These are phyloP conservation scores for Chamaetylas fuelleborni DNA, from an alignment of 2,113 vertebrate genomes.

Conservation along the genomic window DNA sequence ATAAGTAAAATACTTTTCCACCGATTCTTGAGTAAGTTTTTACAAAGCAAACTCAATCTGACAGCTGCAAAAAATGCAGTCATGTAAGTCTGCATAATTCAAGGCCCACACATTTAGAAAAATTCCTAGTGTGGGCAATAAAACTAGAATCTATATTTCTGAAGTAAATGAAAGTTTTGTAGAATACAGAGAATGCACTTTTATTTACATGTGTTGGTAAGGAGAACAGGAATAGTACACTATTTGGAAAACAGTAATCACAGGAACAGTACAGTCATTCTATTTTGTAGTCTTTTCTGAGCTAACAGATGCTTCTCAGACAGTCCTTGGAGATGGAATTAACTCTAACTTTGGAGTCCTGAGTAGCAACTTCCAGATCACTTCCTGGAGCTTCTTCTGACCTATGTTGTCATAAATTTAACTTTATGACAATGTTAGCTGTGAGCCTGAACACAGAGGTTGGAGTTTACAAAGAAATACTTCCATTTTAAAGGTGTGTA, in stretches of 20 bases:
- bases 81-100: not conserved
- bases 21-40: not conserved
- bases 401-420: not conserved
- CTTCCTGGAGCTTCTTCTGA: not conserved
- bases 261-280: not conserved
- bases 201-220: not conserved
- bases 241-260: not conserved
- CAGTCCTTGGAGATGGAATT: not conserved
- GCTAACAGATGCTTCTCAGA: not conserved
- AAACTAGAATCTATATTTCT: not conserved
- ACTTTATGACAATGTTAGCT: not conserved
- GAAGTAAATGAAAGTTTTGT: not conserved
- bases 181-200: not conserved
- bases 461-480: not conserved
- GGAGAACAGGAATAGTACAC: not conserved
- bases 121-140: not conserved
- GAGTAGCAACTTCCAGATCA: not conserved
- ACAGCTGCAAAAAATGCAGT: not conserved
- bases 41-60: not conserved
- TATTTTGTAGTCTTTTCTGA: not conserved
- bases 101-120: not conserved
- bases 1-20: not conserved
- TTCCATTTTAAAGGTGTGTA: not conserved
- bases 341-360: not conserved
- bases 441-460: not conserved